phyloP scores from a whole-genome alignment of 2,888 invertebrate genomes.

The Andrena chrysosceles region DNA sequence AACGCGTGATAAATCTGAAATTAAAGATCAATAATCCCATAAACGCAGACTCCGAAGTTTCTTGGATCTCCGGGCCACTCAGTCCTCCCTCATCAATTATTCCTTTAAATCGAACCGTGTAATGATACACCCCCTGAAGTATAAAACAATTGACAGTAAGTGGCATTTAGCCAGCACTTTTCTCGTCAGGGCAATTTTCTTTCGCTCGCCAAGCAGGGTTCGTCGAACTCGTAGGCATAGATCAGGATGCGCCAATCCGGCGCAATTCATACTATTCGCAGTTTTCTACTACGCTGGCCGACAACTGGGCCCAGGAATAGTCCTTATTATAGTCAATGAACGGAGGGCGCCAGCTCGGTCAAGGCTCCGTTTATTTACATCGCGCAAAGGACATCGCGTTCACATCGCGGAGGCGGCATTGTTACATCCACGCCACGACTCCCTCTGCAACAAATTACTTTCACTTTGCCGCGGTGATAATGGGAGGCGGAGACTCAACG shows the following conservation, averaged over 20 bases:
- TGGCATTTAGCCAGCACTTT: slow-evolving; percentile 12
- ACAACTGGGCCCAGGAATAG: slow-evolving; percentile 44
- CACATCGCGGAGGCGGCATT: slow-evolving; percentile 65
- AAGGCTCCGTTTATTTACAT: slow-evolving; percentile 74
- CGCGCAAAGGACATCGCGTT: slow-evolving; percentile 73
- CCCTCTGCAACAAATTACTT: slow-evolving; percentile 64
- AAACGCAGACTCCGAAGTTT: not conserved
- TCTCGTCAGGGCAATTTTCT: slow-evolving; percentile 42
- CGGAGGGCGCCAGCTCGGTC: slow-evolving; percentile 65
- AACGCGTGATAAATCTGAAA: slow-evolving; percentile 17
- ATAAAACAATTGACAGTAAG: slow-evolving; percentile 7
- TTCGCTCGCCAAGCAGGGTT: slow-evolving; percentile 16
- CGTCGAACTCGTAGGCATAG: slow-evolving; percentile 28
- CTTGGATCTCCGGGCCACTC: not conserved
- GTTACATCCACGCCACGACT: slow-evolving; percentile 48
- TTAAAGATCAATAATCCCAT: not conserved
- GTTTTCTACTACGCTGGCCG: slow-evolving; percentile 11
- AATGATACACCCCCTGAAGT: not conserved
- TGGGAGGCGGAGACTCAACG: slow-evolving; percentile 19
- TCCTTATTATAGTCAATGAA: slow-evolving; percentile 47
- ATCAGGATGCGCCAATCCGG: slow-evolving; percentile 44
- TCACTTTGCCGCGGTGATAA: slow-evolving; percentile 63
- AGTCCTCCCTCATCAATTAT: not conserved
- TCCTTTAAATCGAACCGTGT: not conserved
- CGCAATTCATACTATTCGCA: slow-evolving; percentile 17